Base-by-base conservation (phyloP, 2,113 vertebrate genomes). In the Mastomys natalensis region DNA sequence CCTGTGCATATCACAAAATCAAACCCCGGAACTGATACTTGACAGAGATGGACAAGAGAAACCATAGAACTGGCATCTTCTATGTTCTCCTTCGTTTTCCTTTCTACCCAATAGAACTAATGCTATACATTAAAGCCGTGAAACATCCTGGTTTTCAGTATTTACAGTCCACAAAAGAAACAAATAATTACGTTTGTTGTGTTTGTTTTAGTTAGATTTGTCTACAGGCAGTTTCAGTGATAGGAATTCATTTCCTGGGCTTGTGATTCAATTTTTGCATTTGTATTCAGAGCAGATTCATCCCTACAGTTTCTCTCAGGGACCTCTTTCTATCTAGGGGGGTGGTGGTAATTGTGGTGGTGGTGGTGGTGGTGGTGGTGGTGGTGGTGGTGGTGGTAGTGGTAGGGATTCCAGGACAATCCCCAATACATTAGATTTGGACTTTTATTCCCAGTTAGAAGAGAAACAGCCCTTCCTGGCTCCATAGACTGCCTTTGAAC, bases 381-480 rank as follows among this genome's bases (percentile, higher is more conserved):
- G 13, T 1, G 17, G 55, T 22, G 60, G 60, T 62, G 7, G 85
- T 43, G 48, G 80, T 43, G 40, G 7, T 43, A 3, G 12, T 17
- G 51, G 0, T 24, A 8, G 55, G 62, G 15, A 29, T 96, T 91
- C 68, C 40, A 43, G 1, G 3, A 93, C 29, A 87, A 19, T 12
- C 26, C 10, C 45, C 17, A 53, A 22, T 21, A 60, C 15, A 51
- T 58, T 34, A 48, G 6, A 43, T 53, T 81, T 37, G 10, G 26
- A 70, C 45, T 90, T 94, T 91, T 76, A 19, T 74, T 81, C 37
- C 34, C 40, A 76, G n/a, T 51, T 88, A 31, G 87, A 90, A 84
- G 21, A 55, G 12, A 48, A 87, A 77, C 26, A 93, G 17, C 3
- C 11, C 34, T 70, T 43, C 24, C 17, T 53, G 6, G 12, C 64